These are phyloP conservation scores for Eulemur macaco DNA, from an alignment of 2,113 vertebrate species.

Conservation along the genomic window DNA sequence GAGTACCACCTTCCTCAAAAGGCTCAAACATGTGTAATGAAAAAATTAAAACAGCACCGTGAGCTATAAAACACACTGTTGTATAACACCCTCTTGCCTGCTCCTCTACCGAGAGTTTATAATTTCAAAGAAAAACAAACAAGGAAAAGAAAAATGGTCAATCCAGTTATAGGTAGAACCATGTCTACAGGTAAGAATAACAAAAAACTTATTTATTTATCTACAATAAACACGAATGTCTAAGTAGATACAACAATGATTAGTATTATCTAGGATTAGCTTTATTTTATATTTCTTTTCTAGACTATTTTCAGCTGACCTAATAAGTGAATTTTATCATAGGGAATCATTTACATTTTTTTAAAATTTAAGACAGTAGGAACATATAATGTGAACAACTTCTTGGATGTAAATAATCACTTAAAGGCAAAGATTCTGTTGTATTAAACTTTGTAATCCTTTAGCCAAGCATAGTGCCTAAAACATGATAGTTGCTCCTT, in stretches of 20 bases:
- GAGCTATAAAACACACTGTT: neutral
- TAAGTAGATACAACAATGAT: neutral
- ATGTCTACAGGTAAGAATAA: neutral
- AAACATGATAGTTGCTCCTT: neutral
- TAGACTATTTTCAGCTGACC: neutral
- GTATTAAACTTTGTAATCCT: neutral
- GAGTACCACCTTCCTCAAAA: neutral
- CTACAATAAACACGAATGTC: neutral
- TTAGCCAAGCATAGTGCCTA: neutral
- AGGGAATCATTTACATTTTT: neutral
- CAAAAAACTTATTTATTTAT: neutral
- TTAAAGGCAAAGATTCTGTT: neutral
- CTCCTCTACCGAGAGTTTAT: neutral
- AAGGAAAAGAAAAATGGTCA: neutral
- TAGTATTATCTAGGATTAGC: neutral
- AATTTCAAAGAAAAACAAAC: neutral
- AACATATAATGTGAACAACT: conserved; percentile 10
- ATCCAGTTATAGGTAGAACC: neutral
- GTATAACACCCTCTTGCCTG: neutral
- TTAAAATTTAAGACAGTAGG: neutral
- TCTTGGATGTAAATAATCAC: neutral
- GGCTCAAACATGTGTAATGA: neutral
- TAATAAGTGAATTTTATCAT: neutral
- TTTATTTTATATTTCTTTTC: conserved; percentile 12
- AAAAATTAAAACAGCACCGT: neutral